Evolutionary conservation across 2,888 invertebrate genomes (phyloP), one percentile per base, ranked within the genome.

Genomic region (Drosophila koepferae): DNA sequence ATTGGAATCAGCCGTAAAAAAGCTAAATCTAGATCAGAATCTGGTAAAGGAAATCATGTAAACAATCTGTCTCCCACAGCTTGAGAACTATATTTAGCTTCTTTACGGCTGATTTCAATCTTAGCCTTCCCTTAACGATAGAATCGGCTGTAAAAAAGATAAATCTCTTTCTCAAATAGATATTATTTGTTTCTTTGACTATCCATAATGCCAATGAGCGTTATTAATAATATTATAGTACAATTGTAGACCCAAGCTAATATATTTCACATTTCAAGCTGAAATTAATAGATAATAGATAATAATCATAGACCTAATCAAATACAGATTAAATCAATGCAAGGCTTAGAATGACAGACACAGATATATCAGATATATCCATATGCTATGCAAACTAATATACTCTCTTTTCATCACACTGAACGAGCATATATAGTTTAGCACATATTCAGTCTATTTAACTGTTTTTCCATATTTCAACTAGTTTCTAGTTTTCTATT

Each of bases 401-500:
- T 34, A 18, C 49, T 34, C 48, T 12, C 18, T 7, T 51, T 7
- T 1, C 31, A 18, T 1, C 1, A 3, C 18, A 1, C 2, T 10
- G 36, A 4, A 1, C 36, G 53, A 36, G 53, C 20, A 53, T 53
- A 18, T 6, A 12, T 28, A n/a, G 41, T 18, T 28, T 55, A 55
- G 41, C 41, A 41, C 55, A 55, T 10, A 41, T 41, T 55, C 28
- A 23, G 55, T 28, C 41, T n/a, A 23, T 41, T 55, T 55, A 20
- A 36, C 34, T 54, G 18, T 55, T 23, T 49, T 54, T 49, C 20
- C 31, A 34, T 49, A 28, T 23, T 62, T 28, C 54, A 16, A 48
- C 60, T 49, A 40, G 59, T 49, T 60, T 60, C 59, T 60, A 49
- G 59, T 40, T 49, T 31, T n/a, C 44, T 34, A 20, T 31, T 46